Conservation (phyloP, 2,797 vertebrate species). For the Catostomus latipinnis region DNA sequence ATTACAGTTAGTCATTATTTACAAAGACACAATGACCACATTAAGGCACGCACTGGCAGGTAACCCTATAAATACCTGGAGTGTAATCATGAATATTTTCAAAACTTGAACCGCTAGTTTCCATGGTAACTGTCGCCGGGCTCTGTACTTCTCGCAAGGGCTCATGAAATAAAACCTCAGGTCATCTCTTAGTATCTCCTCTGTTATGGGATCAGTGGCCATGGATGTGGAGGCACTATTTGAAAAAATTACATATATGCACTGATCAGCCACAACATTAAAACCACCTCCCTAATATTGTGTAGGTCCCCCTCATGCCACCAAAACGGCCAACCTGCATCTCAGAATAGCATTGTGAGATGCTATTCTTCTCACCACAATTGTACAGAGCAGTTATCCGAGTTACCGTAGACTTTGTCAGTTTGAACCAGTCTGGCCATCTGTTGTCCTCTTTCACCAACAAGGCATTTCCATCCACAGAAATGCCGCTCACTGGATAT, state of each 20-base stretch:
- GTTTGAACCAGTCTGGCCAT: no score
- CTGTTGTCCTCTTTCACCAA: no score
- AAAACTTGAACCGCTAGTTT: conserved; percentile 94
- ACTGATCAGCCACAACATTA: background rate
- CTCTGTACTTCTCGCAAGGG: conserved; percentile 95
- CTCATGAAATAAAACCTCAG: conserved; percentile 97
- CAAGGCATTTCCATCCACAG: no score
- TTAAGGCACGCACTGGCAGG: background rate
- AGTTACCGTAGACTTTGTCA: no score
- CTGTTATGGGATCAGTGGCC: conserved; percentile 72
- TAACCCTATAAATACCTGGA: conserved; percentile 81
- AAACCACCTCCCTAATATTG: no score
- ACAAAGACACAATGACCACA: background rate
- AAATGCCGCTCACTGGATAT: no score
- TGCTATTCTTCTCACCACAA: no score
- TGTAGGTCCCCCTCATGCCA: no score
- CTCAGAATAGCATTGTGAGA: no score
- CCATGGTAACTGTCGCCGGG: conserved; percentile 89
- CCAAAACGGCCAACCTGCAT: no score
- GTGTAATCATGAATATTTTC: conserved; percentile 96
- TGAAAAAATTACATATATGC: conserved; percentile 16
- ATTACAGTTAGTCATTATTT: background rate
- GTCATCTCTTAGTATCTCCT: conserved; percentile 84
- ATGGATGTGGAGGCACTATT: conserved; percentile 55
- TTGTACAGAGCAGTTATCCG: no score